Evolutionary conservation across 2,888 invertebrate genomes (phyloP).

Genomic region (Eledona agricola): DNA sequence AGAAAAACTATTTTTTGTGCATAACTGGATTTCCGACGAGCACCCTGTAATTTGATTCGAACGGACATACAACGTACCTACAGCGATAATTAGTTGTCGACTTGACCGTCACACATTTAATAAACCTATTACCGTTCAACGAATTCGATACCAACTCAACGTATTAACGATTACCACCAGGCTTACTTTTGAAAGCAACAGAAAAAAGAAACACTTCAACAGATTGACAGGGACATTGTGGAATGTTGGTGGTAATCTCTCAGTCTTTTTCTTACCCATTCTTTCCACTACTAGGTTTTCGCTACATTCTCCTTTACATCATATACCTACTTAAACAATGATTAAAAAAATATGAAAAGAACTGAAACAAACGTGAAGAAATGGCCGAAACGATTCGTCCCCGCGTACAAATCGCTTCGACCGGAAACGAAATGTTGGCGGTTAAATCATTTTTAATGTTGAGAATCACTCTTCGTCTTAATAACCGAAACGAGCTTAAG

Average conservation of each 20-base stretch:
- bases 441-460: slow-evolving; percentile 32
- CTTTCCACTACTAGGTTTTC: slow-evolving; percentile 30
- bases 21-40: slow-evolving; percentile 33
- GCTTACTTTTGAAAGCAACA: slow-evolving; percentile 11
- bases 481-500: too few species aligned
- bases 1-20: slow-evolving; percentile 30
- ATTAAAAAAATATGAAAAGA: slow-evolving; percentile 18
- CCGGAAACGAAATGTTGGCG: slow-evolving; percentile 3
- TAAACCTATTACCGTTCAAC: slow-evolving; percentile 28
- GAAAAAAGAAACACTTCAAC: too few species aligned
- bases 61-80: slow-evolving; percentile 20
- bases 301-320: slow-evolving; percentile 31
- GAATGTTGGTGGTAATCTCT: slow-evolving; percentile 30
- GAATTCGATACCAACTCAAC: slow-evolving; percentile 33
- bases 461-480: slow-evolving; percentile 2
- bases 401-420: slow-evolving; percentile 7
- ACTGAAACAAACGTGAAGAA: slow-evolving; percentile 7
- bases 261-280: slow-evolving; percentile 38
- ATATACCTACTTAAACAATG: slow-evolving; percentile 33
- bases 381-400: slow-evolving; percentile 16
- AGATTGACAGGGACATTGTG: too few species aligned
- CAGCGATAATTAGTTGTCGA: slow-evolving; percentile 17
- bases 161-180: slow-evolving; percentile 29
- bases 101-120: slow-evolving; percentile 11
- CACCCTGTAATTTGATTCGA: slow-evolving; percentile 41